Evolutionary conservation across 2,113 vertebrate genomes (phyloP).

Genomic region (Indicator maculatus): DNA sequence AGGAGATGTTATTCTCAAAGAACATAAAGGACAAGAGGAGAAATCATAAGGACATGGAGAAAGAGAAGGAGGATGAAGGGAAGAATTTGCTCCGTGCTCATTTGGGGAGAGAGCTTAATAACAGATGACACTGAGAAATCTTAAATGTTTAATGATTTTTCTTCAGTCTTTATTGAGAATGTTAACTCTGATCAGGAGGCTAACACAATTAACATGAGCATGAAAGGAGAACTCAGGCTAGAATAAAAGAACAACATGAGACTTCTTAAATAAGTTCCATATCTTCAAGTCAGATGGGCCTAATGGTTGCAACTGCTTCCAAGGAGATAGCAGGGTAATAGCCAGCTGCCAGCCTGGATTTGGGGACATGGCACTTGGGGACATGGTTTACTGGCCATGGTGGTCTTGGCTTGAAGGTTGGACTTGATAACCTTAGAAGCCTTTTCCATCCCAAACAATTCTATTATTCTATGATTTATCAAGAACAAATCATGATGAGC

Average conservation of each 20-base stretch:
- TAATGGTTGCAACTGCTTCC: conserved; percentile 26
- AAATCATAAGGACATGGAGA: not conserved
- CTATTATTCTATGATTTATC: not conserved
- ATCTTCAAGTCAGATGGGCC: conserved; percentile 3
- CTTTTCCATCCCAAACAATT: too few species aligned
- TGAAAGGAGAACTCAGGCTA: not conserved
- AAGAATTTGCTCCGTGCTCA: not conserved
- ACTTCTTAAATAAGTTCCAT: not conserved
- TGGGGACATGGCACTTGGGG: too few species aligned
- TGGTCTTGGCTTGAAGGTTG: too few species aligned
- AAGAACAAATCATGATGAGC: not conserved
- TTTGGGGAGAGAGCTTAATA: conserved; percentile 11
- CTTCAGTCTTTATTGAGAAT: not conserved
- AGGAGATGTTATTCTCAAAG: not conserved
- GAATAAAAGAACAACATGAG: not conserved
- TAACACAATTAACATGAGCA: not conserved
- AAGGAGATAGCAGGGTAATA: conserved; percentile 5
- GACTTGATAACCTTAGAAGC: too few species aligned
- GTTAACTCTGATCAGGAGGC: not conserved
- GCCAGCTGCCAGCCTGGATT: not conserved
- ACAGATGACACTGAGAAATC: not conserved
- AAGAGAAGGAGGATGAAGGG: not conserved
- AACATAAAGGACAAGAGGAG: not conserved
- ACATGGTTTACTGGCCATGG: too few species aligned
- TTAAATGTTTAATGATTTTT: conserved; percentile 6